Conservation (phyloP, 1,140 invertebrate genomes). For the Scaptomyza pallida region DNA sequence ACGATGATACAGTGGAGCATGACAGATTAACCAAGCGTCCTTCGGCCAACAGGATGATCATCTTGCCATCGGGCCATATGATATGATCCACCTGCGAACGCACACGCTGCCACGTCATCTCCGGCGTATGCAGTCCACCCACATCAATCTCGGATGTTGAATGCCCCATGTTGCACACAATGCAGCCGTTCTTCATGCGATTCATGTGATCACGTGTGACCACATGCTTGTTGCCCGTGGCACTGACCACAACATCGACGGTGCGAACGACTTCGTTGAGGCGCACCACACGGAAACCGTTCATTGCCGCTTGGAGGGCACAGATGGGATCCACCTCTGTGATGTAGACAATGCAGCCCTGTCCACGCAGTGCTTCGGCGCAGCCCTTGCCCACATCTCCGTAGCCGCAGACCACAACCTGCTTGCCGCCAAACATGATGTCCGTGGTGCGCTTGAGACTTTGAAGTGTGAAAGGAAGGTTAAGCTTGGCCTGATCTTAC, state of each 20-base stretch:
- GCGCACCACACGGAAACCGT: conserved; percentile 97
- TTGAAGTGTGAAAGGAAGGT: no score
- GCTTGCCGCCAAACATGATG: conserved; percentile 99
- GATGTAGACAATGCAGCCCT: conserved; percentile 96
- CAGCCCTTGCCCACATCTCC: conserved; percentile 99
- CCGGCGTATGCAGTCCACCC: conserved; percentile 95
- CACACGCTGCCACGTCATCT: conserved; percentile 98
- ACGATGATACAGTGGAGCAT: conserved; percentile 98
- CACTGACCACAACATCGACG: conserved; percentile 97
- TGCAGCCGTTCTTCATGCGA: conserved; percentile 97
- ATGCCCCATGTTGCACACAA: conserved; percentile 99
- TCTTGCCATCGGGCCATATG: conserved; percentile 96
- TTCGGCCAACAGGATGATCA: conserved; percentile 96
- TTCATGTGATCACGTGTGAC: conserved; percentile 97
- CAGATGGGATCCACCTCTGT: conserved; percentile 99
- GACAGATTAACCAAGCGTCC: conserved; percentile 97
- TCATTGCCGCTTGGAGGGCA: conserved; percentile 99
- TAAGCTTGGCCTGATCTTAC: no score
- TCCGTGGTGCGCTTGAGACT: conserved; percentile 96
- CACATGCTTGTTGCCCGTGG: conserved; percentile 98
- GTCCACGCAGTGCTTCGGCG: conserved; percentile 95
- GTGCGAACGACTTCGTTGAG: conserved; percentile 95
- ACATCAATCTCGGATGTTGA: conserved; percentile 99
- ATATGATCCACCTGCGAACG: conserved; percentile 98
- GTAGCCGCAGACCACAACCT: conserved; percentile 98